Percentiles rank a stretch among this genome's conserved stretches.
Conservation (phyloP, 1,140 invertebrate genomes). For the Wasmannia auropunctata region DNA sequence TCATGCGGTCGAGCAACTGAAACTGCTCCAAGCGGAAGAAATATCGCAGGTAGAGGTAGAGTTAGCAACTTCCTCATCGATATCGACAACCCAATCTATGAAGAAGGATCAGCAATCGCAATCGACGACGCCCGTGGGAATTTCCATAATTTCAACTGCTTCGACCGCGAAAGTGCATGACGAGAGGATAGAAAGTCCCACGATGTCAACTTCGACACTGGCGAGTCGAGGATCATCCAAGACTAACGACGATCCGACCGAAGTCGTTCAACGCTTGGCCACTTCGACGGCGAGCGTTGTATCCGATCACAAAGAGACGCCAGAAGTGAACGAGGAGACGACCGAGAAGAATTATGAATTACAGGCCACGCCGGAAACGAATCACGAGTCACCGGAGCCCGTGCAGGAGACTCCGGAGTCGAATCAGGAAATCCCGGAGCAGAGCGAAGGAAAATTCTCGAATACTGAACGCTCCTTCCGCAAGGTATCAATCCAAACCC, state of each 20-base stretch:
- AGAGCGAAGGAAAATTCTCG: slow-evolving; percentile 19
- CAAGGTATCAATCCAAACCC: not conserved
- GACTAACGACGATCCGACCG: not conserved
- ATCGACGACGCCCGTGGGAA: slow-evolving; percentile 13
- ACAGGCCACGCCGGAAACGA: slow-evolving; percentile 75
- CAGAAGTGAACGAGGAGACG: slow-evolving; percentile 79
- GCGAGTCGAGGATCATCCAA: not conserved
- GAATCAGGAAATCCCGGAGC: slow-evolving; percentile 52
- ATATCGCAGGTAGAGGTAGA: slow-evolving; percentile 40
- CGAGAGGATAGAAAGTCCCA: slow-evolving; percentile 8
- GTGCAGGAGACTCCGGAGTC: slow-evolving; percentile 58
- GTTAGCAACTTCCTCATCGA: not conserved
- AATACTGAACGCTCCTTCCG: not conserved
- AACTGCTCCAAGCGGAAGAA: slow-evolving; percentile 72
- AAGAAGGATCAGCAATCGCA: slow-evolving; percentile 41
- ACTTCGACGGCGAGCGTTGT: not conserved
- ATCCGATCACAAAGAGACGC: slow-evolving; percentile 60
- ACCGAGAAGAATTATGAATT: slow-evolving; percentile 80
- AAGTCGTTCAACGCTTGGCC: not conserved
- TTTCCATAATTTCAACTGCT: slow-evolving; percentile 20
- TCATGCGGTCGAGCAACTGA: slow-evolving; percentile 80
- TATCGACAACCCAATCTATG: slow-evolving; percentile 15
- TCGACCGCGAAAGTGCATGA: slow-evolving; percentile 62
- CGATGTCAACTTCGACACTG: not conserved
- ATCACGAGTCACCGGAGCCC: slow-evolving; percentile 73